These are phyloP conservation scores for Procambarus virginalis DNA, from an alignment of 1,140 invertebrate species.

Conservation along the genomic window DNA sequence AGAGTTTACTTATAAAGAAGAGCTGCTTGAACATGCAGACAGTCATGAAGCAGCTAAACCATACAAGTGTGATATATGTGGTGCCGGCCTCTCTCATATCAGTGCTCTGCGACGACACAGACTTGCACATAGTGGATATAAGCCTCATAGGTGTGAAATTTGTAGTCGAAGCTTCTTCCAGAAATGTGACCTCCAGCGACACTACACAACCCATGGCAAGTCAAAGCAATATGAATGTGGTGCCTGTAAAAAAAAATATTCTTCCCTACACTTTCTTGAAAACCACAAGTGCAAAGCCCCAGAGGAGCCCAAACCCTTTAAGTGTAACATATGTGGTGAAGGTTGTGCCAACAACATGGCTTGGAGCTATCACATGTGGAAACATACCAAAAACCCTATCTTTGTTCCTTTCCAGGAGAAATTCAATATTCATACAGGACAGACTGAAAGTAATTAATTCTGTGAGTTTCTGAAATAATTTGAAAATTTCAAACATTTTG, in stretches of 20 bases:
- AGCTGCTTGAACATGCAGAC: slow-evolving; percentile 63
- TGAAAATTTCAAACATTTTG: neutral
- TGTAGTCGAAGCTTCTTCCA: slow-evolving; percentile 69
- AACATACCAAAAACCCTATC: slow-evolving; percentile 70
- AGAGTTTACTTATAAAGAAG: slow-evolving; percentile 67
- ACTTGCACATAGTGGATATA: slow-evolving; percentile 66
- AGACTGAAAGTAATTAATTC: neutral
- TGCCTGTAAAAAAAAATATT: slow-evolving; percentile 69
- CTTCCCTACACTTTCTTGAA: slow-evolving; percentile 64
- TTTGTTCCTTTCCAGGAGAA: slow-evolving; percentile 70
- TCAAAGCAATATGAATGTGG: slow-evolving; percentile 65
- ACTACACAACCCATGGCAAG: slow-evolving; percentile 65
- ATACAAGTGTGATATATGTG: slow-evolving; percentile 70
- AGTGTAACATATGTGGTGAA: slow-evolving; percentile 70
- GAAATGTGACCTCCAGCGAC: slow-evolving; percentile 69
- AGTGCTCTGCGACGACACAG: slow-evolving; percentile 67
- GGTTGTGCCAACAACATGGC: slow-evolving; percentile 69
- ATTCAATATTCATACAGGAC: slow-evolving; percentile 35
- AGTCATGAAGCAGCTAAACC: slow-evolving; percentile 70
- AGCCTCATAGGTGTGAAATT: slow-evolving; percentile 67
- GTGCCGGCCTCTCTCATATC: slow-evolving; percentile 68
- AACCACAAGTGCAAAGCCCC: slow-evolving; percentile 69
- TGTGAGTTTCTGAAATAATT: neutral
- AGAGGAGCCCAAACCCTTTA: slow-evolving; percentile 67
- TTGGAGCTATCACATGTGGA: slow-evolving; percentile 71